Evolutionary conservation across 2,888 invertebrate species (phyloP).

Genomic region (Scotopteryx bipunctaria): DNA sequence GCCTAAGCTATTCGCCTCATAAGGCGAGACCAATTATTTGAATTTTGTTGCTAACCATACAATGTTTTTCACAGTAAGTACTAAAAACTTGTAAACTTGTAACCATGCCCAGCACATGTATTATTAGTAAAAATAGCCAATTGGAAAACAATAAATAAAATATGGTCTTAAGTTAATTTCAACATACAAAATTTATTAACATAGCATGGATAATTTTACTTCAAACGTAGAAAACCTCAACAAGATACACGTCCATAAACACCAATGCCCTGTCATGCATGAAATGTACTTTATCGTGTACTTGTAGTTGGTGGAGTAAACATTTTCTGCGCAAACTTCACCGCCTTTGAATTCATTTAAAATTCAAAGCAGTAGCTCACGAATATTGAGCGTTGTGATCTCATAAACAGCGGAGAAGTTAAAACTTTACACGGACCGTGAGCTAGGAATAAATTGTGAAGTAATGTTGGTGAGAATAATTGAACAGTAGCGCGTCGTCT

Average conservation of each 20-base stretch:
- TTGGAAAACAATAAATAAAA: too few relatives aligned
- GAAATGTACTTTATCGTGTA: conserved; percentile 47
- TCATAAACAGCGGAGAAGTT: conserved; percentile 28
- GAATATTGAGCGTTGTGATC: conserved; percentile 22
- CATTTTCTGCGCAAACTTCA: conserved; percentile 40
- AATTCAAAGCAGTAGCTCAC: conserved; percentile 47
- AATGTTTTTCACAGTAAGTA: too few relatives aligned
- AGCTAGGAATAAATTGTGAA: conserved; percentile 34
- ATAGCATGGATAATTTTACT: neutral
- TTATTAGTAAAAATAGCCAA: too few relatives aligned
- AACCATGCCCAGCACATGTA: too few relatives aligned
- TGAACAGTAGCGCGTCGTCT: conserved; percentile 41
- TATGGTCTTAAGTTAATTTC: too few relatives aligned
- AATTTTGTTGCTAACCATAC: conserved; percentile 3
- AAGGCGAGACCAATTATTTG: neutral
- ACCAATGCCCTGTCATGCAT: conserved; percentile 36
- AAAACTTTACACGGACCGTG: conserved; percentile 10
- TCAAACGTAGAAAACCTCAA: neutral
- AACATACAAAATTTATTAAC: too few relatives aligned
- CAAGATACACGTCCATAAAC: conserved; percentile 5
- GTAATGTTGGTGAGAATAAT: conserved; percentile 29
- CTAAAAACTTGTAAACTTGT: too few relatives aligned
- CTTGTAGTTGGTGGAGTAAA: conserved; percentile 46
- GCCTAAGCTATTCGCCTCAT: too few relatives aligned
- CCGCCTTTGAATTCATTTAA: conserved; percentile 44